Percentiles rank a stretch among this genome's conserved stretches.
These are phyloP conservation scores for Caenorhabditis sp. DNA, from an alignment of 2,888 invertebrate species.

Conservation along the genomic window DNA sequence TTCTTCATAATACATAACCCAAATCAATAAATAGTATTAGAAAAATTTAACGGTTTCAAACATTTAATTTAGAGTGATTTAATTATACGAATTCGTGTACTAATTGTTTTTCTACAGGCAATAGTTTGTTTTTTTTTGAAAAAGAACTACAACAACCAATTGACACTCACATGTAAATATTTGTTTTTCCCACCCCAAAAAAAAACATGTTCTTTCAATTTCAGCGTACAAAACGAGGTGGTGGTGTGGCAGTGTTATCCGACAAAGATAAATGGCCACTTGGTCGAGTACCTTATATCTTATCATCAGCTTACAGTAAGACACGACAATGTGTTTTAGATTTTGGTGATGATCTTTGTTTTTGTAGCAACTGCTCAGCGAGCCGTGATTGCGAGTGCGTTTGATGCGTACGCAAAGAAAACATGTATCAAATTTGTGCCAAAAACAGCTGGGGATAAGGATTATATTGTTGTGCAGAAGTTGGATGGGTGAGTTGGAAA, in stretches of 20 bases:
- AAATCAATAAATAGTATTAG: no score
- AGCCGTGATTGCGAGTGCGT: constrained; percentile 75
- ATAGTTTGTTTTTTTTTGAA: no score
- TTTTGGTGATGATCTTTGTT: neutral
- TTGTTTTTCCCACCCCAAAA: neutral
- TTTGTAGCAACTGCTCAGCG: constrained; percentile 61
- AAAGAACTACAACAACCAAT: no score
- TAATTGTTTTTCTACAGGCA: no score
- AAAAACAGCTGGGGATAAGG: constrained; percentile 74
- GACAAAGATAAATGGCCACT: constrained; percentile 70
- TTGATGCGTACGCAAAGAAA: constrained; percentile 76
- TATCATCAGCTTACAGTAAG: constrained; percentile 68
- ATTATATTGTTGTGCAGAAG: constrained; percentile 76
- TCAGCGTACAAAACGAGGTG: constrained; percentile 60
- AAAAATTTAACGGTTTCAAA: no score
- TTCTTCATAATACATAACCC: no score
- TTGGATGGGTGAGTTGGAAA: constrained; percentile 67
- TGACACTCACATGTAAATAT: no score
- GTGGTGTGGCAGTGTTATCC: constrained; percentile 60
- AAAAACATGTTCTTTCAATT: constrained; percentile 8
- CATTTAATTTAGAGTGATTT: neutral
- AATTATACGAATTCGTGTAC: neutral
- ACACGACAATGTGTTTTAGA: neutral
- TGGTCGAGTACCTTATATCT: constrained; percentile 67
- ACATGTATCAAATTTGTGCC: constrained; percentile 79